phyloP scores from a whole-genome alignment of 2,888 invertebrate species.

The Carabus problematicus region DNA sequence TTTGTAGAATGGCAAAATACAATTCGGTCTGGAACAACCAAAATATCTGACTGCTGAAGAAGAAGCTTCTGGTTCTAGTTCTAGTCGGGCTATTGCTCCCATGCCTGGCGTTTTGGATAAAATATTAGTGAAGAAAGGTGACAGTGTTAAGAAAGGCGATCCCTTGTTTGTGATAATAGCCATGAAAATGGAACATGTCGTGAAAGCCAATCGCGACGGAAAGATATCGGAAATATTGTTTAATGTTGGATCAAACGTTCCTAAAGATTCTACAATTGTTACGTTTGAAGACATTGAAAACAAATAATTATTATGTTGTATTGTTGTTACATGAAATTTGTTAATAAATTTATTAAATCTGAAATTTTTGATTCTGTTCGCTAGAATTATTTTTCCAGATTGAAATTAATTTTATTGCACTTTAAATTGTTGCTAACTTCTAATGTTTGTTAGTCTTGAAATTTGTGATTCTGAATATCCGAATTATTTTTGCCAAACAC shows the following conservation, averaged over 20 bases:
- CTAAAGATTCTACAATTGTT: constrained; percentile 74
- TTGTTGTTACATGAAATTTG: neutral
- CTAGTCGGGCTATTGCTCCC: constrained; percentile 79
- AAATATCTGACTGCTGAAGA: constrained; percentile 63
- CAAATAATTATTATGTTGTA: constrained; percentile 1
- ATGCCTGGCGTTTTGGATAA: constrained; percentile 97
- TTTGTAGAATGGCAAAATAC: constrained; percentile 71
- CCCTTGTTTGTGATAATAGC: constrained; percentile 93
- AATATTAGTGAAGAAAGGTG: constrained; percentile 82
- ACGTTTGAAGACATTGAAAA: constrained; percentile 61
- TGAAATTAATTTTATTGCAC: no score
- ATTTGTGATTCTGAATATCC: no score
- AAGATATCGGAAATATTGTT: constrained; percentile 75
- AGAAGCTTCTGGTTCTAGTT: constrained; percentile 54
- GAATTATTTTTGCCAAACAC: no score
- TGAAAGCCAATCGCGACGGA: constrained; percentile 83
- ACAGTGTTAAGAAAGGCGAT: constrained; percentile 85
- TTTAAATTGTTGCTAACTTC: no score
- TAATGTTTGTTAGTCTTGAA: no score
- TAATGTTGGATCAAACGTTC: constrained; percentile 81
- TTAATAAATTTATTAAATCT: no score
- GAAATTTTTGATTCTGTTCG: no score
- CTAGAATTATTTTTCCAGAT: no score
- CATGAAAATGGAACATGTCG: constrained; percentile 99
- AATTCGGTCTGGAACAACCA: constrained; percentile 68